phyloP scores from a whole-genome alignment of 2,113 vertebrate species.

The Corythaeola cristata region DNA sequence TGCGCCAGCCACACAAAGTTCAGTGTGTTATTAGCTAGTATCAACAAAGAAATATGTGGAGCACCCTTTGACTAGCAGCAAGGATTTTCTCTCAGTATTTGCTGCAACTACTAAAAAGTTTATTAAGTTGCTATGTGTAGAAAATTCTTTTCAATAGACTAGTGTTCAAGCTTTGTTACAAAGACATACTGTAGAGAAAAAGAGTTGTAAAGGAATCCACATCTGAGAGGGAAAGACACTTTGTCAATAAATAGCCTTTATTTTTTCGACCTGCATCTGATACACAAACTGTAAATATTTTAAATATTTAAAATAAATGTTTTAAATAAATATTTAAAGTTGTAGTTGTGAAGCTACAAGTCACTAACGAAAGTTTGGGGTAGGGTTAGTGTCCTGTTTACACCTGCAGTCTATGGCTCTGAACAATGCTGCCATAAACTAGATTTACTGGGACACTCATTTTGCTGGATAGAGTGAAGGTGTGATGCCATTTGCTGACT shows the following conservation, averaged over 20 bases:
- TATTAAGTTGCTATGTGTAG: neutral
- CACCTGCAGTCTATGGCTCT: neutral
- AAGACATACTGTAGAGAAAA: neutral
- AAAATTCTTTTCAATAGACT: neutral
- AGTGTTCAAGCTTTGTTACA: neutral
- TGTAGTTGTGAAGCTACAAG: neutral
- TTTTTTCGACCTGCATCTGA: neutral
- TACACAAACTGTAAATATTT: neutral
- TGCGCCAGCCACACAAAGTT: neutral
- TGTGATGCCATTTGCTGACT: neutral
- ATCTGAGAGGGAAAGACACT: neutral
- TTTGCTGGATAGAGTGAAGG: neutral
- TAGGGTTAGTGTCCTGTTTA: neutral
- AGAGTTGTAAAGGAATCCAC: neutral
- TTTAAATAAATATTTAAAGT: neutral
- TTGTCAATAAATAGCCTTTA: neutral
- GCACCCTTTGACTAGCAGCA: neutral
- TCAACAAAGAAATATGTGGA: neutral
- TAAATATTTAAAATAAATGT: no score
- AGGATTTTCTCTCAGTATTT: neutral
- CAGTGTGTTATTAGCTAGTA: neutral
- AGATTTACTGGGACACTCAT: neutral
- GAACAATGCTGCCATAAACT: neutral
- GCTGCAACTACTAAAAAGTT: neutral
- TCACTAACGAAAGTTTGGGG: neutral